Evolutionary conservation across 1,140 invertebrate genomes (phyloP), one percentile per base, ranked within the genome.

Genomic region (Spodoptera litura): DNA sequence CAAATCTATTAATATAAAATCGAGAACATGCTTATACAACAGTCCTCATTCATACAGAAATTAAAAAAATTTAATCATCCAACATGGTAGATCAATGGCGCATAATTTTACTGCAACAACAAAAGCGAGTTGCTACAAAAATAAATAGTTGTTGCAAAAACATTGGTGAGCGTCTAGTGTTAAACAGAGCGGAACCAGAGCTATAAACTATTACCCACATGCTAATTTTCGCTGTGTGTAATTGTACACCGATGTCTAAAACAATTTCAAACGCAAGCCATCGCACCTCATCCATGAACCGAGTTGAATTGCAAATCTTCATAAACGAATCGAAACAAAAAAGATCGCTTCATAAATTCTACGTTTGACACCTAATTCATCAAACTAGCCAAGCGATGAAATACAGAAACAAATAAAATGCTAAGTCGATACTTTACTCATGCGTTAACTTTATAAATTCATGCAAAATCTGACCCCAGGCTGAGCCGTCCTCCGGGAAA

Each of bases 131-230:
- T 86, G 83, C 86, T 87, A 89, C 85, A 82, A 90, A 88, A 89
- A 85, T 86, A 89, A 88, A 86, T 84, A 66, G 78, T 82, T 82
- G 83, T 93, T 93, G 87, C 91, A 93, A 92, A 94, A 91, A 93
- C 86, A 83, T 83, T 83, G 78, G 84, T 89, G 90, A 91, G 85
- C 88, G 84, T 90, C 82, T 83, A 85, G 71, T 80, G 77, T 59
- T 20, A 93, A 89, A 84, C 91, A 94, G 93, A 94, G 93, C 93
- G 81, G 80, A 92, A 92, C 89, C 75, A 82, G 85, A 89, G 83
- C 86, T 87, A 92, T 93, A 91, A 91, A 88, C 82, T 90, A 91
- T 91, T 92, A 92, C 88, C 89, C 86, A 92, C 92, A 94, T 94
- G 92, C 92, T 94, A 93, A 94, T 94, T 91, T 90, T 86, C 86